A percentile compares a stretch with the other conserved stretches of the same genome.
These are phyloP conservation scores for Synanthedon formicaeformis DNA, from an alignment of 2,888 invertebrate species.

Conservation along the genomic window DNA sequence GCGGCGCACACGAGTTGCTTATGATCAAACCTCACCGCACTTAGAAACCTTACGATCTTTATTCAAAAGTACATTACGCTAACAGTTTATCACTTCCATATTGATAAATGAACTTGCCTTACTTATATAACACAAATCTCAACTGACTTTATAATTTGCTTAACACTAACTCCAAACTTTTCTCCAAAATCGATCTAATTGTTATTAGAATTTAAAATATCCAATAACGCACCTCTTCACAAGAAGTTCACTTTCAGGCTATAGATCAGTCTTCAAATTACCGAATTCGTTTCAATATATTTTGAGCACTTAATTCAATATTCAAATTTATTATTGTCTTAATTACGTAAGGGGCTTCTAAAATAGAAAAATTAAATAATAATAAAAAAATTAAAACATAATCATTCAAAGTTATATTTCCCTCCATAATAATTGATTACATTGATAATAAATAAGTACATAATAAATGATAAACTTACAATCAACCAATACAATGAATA, in stretches of 20 bases:
- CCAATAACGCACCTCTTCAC: neutral
- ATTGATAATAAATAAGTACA: too few species aligned
- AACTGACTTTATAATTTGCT: neutral
- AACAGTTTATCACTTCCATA: neutral
- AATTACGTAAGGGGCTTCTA: neutral
- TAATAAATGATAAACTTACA: too few species aligned
- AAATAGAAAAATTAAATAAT: neutral
- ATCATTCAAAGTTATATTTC: neutral
- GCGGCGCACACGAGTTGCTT: constrained; percentile 42
- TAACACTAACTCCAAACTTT: neutral
- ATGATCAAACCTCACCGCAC: constrained; percentile 26
- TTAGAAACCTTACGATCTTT: too few species aligned
- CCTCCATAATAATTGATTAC: too few species aligned
- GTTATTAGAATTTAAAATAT: neutral
- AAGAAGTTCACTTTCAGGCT: neutral
- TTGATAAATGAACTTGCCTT: neutral
- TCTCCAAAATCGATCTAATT: neutral
- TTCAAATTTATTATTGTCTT: neutral
- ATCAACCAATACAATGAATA: too few species aligned
- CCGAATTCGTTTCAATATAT: constrained; percentile 1
- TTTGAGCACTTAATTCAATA: constrained; percentile 4
- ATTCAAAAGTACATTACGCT: too few species aligned
- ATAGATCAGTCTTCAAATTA: constrained; percentile 7
- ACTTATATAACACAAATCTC: neutral
- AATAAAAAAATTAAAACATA: neutral